A percentile compares a stretch with the other conserved stretches of the same genome.
Conservation (phyloP, 2,113 vertebrate species). For the Embiotoca jacksoni region DNA sequence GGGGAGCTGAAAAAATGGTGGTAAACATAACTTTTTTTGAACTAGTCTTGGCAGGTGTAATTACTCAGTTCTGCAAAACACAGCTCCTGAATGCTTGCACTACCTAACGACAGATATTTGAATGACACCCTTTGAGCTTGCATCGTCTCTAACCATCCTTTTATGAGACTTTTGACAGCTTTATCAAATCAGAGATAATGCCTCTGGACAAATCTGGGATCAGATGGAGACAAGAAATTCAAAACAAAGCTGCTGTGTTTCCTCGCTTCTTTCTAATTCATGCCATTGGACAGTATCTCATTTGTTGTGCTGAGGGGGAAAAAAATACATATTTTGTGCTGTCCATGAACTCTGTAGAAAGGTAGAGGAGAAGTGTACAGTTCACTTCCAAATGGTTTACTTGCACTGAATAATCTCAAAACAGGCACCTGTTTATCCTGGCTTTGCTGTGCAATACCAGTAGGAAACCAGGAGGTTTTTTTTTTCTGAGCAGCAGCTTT, state of each 20-base stretch:
- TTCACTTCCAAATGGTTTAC: constrained; percentile 45
- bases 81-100: constrained; percentile 33
- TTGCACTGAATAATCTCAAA: constrained; percentile 68
- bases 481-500: constrained; percentile 62
- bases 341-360: constrained; percentile 46
- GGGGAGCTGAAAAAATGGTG: constrained; percentile 21
- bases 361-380: constrained; percentile 19
- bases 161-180: constrained; percentile 69
- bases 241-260: constrained; percentile 55
- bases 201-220: constrained; percentile 68
- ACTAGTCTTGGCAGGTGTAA: constrained; percentile 62
- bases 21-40: constrained; percentile 38
- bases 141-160: constrained; percentile 54
- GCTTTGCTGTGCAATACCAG: constrained; percentile 65
- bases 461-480: constrained; percentile 56
- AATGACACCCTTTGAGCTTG: constrained; percentile 65
- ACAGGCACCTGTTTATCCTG: constrained; percentile 73
- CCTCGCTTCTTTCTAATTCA: constrained; percentile 6
- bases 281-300: constrained; percentile 32
- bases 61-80: constrained; percentile 60
- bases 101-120: constrained; percentile 55
- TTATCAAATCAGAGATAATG: constrained; percentile 55
- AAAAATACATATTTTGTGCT: constrained; percentile 48
- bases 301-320: constrained; percentile 24
- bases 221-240: constrained; percentile 48